Base-by-base conservation (phyloP, 2,888 invertebrate genomes). In the Itoplectis maculator region DNA sequence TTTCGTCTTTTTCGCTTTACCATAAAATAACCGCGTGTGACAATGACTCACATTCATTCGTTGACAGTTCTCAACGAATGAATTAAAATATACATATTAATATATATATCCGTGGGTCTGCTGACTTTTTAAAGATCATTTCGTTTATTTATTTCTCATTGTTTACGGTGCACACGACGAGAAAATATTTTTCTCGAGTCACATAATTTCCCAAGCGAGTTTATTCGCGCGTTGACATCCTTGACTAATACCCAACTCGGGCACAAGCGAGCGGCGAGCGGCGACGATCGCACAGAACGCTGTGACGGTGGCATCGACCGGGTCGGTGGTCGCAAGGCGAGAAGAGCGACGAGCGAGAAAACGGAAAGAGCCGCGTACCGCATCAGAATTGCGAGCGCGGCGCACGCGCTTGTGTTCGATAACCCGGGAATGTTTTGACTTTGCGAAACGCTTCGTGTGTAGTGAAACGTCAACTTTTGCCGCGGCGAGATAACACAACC, bases 181-280 rank as follows among this genome's bases (percentile, higher is more conserved):
- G 8, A 35, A 8, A n/a, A n/a, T 35, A 35, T 35, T 61, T 59
- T 61, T 61, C 35, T 11, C 59, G 47, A 47, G 18, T 72, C 29
- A 35, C n/a, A 77, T 76, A 77, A 69, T 77, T 77, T 69, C 69
- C 69, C 77, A 51, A 77, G 77, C 61, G 69, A 3, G 49, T 51
- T 37, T 18, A 35, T 40, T 49, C 18, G 20, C 29, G 23, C 69
- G 69, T 49, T 77, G 77, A 77, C 77, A 69, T 51, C 47, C 49
- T 13, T 47, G 78, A 66, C 47, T 72, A 72, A 79, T 79, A n/a
- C n/a, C n/a, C n/a, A 66, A 72, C 65, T 59, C 11, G 45, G n/a
- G n/a, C n/a, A n/a, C n/a, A n/a, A n/a, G 42, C 47, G 35, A 20
- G 4, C 18, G n/a, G n/a, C 45, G 23, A 29, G 6, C n/a, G 35